phyloP scores from a whole-genome alignment of 2,113 vertebrate genomes.

The human region GRCh38 chr18:40016001-40016500 shows the following conservation, averaged over 20 bases:
- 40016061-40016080: not conserved
- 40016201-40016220: not conserved
- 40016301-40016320: not conserved
- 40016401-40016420: not conserved
- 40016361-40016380: slow-evolving; percentile 33
- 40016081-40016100: not conserved
- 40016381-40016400: slow-evolving; percentile 43
- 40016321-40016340: slow-evolving; percentile 7
- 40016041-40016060: not conserved
- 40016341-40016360: slow-evolving; percentile 57
- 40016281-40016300: not conserved
- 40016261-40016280: too few relatives aligned
- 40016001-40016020: not conserved
- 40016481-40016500: slow-evolving; percentile 28
- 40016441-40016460: not conserved
- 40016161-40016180: slow-evolving; percentile 4
- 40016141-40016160: not conserved
- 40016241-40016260: too few relatives aligned
- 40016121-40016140: slow-evolving; percentile 9
- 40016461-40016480: slow-evolving; percentile 42
- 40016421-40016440: slow-evolving; percentile 39
- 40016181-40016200: not conserved
- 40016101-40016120: not conserved
- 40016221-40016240: not conserved
- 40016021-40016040: not conserved